Base-by-base conservation (phyloP, 2,888 invertebrate species). In the Aproaerema taeniolella region DNA sequence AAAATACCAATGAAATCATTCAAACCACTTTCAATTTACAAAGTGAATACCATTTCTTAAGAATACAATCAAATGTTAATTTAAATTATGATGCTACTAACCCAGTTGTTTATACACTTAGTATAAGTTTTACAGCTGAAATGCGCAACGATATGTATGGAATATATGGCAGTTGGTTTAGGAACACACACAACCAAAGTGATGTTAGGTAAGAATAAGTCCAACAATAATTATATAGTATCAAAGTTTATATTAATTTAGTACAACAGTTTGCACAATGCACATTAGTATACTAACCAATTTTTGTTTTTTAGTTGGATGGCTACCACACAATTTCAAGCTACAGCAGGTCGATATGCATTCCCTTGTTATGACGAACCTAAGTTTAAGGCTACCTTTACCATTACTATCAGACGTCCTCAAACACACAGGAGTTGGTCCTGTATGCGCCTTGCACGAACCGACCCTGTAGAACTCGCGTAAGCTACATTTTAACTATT, bases 311-410 rank as follows among this genome's bases (percentile, higher is more conserved):
- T 12, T 41, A 89, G 89, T 28, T 89, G 85, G 86, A 75, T 90
- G 66, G 91, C 90, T 0, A 86, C 91, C 0, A 93, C 93, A 0
- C 92, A 93, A 55, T 92, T 93, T 59, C 88, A 93, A 71, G 87
- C 91, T 1, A 88, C 90, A 1, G 75, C 90, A 42, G 92, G 92
- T 0, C 89, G 93, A 12, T 82, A 81, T 49, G 94, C 91, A 0
- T 94, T 95, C 67, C 95, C 95, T 14, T 91, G 93, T 54, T 94
- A 94, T 54, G 95, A 95, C 57, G 93, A 95, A 52, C 95, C 95
- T 0, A 89, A 89, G n/a, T 92, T 93, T 61, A 95, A 95, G 61
- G 93, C 95, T 0, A 91, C 87, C 4, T 95, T 95, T 49, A 76
- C 86, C 9, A 87, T 96, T 15, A 89, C 86, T 41, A 88, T 96